These are phyloP conservation scores for Coleophora deauratella DNA, from an alignment of 2,888 invertebrate species.

Conservation along the genomic window DNA sequence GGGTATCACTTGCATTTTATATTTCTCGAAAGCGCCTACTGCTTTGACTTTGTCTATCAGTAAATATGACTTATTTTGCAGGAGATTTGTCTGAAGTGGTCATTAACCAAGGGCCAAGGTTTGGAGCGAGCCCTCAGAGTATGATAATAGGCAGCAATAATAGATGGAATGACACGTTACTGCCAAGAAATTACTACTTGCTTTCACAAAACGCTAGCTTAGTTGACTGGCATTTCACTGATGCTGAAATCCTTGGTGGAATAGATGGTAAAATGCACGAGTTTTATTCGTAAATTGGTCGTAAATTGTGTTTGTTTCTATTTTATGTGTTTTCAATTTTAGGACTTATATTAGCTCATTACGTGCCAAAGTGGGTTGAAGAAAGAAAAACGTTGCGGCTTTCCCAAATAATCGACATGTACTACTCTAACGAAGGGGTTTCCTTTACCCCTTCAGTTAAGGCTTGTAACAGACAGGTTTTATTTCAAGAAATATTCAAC, in stretches of 20 bases:
- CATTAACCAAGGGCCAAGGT: constrained; percentile 76
- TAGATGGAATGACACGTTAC: constrained; percentile 78
- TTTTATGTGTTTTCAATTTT: too few relatives aligned
- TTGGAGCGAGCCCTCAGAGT: constrained; percentile 42
- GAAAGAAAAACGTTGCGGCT: constrained; percentile 66
- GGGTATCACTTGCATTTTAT: too few relatives aligned
- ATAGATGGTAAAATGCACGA: constrained; percentile 72
- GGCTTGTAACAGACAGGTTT: constrained; percentile 71
- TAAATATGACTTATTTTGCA: constrained; percentile 25
- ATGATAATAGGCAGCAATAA: constrained; percentile 72
- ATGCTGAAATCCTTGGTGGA: constrained; percentile 79
- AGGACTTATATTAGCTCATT: constrained; percentile 73
- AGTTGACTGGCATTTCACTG: constrained; percentile 77
- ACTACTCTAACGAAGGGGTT: constrained; percentile 77
- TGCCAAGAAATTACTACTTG: constrained; percentile 74
- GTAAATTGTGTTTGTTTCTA: too few relatives aligned
- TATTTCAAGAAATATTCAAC: constrained; percentile 54
- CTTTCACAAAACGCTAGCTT: constrained; percentile 50
- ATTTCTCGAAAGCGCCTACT: too few relatives aligned
- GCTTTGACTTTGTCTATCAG: too few relatives aligned
- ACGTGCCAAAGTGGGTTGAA: constrained; percentile 67
- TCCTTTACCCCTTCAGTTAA: constrained; percentile 70
- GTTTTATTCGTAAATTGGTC: not conserved
- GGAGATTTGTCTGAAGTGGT: constrained; percentile 80
- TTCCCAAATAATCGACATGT: constrained; percentile 79